Percentiles rank a stretch among this genome's conserved stretches.
Conservation (phyloP, 1,140 invertebrate species). For the Formica selysi region DNA sequence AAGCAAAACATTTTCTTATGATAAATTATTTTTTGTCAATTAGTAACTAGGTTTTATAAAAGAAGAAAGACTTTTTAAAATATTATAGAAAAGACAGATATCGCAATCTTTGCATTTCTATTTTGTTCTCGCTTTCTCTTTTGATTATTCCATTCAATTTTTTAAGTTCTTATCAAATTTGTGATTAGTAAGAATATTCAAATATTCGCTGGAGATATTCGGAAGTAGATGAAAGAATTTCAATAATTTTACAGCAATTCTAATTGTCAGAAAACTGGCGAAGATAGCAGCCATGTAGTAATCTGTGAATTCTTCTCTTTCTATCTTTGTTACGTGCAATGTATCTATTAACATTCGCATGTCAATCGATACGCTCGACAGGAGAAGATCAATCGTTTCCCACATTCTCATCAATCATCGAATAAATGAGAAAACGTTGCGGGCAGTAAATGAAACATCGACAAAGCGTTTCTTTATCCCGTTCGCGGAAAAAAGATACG, state of each 20-base stretch:
- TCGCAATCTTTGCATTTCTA: neutral
- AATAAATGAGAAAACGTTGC: constrained; percentile 21
- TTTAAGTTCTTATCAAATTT: neutral
- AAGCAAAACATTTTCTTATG: neutral
- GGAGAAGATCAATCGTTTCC: neutral
- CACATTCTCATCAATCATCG: constrained; percentile 5
- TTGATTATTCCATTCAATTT: neutral
- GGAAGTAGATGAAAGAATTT: too few relatives aligned
- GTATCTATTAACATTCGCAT: neutral
- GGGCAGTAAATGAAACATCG: constrained; percentile 26
- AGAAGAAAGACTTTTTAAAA: neutral
- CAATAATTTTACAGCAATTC: too few relatives aligned
- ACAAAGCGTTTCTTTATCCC: constrained; percentile 59
- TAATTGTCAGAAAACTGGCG: neutral
- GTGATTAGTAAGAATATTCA: neutral
- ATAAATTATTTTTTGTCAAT: neutral
- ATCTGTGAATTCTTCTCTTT: neutral
- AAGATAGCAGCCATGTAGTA: neutral
- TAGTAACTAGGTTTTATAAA: too few relatives aligned
- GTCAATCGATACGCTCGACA: constrained; percentile 21
- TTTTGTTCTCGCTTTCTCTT: neutral
- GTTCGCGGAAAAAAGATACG: constrained; percentile 53
- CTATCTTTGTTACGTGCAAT: neutral
- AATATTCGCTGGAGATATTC: neutral
- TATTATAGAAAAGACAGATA: neutral